Evolutionary conservation across 2,113 vertebrate species (phyloP), one percentile per base, ranked within the genome.

Genomic region (Dipodomys stephensi): DNA sequence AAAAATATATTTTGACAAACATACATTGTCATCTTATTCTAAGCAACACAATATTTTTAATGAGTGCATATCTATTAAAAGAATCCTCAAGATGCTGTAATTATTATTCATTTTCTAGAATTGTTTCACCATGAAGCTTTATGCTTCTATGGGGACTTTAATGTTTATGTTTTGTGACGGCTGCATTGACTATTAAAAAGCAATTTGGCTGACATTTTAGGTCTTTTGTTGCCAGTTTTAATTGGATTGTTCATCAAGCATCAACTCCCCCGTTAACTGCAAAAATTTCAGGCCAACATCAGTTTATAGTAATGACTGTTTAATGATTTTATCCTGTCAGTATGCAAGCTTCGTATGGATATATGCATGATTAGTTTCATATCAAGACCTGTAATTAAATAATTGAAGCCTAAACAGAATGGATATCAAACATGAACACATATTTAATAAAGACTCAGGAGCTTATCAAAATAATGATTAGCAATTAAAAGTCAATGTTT

Each of bases 201-300:
- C 98, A 98, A 98, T 98, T 99, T 98, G 98, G 98, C 98, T 98
- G 98, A 98, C 98, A 99, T 98, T 98, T 98, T 98, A 98, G 97
- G 98, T 98, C 98, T 98, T 98, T 98, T 98, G 98, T 98, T 98
- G 98, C 98, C 97, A 98, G 97, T 98, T 98, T 98, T 99, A 99
- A 99, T 98, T 98, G 98, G 98, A 98, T 98, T 99, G 97, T 98
- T 98, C 98, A 98, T 98, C 98, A 98, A 98, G 98, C 98, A 98
- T 98, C 98, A 98, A 98, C 97, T 98, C 98, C 98, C 98, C 98
- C 32, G 97, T 98, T 98, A 98, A 98, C 97, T 98, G 97, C 98
- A 98, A 98, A 98, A 98, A 98, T 98, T 98, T 98, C 97, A 98
- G 98, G 97, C 98, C 97, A 97, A 97, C 46, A 95, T 98, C 98